phyloP scores from a whole-genome alignment of 2,888 invertebrate species.

The Chymomyza caudatula region DNA sequence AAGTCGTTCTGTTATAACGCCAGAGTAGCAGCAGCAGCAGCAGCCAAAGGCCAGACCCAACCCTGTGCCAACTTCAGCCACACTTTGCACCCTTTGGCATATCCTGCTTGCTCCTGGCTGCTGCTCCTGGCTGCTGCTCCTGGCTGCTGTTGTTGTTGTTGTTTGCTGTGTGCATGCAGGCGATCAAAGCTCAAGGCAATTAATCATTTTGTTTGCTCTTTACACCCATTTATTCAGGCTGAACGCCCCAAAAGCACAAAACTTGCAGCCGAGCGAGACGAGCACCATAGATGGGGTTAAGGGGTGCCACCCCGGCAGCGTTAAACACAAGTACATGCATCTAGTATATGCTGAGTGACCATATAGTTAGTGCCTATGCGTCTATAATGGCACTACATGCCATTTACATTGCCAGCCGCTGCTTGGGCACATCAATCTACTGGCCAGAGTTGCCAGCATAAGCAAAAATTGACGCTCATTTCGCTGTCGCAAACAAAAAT shows the following conservation, averaged over 20 bases:
- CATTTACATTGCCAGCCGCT: slow-evolving; percentile 52
- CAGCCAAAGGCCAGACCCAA: slow-evolving; percentile 18
- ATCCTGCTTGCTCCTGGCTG: too few relatives aligned
- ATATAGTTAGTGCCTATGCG: slow-evolving; percentile 1
- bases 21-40: slow-evolving; percentile 39
- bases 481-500: slow-evolving; percentile 53
- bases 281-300: not conserved
- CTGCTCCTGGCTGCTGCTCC: slow-evolving; percentile 29
- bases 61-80: slow-evolving; percentile 42
- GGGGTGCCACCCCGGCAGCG: slow-evolving; percentile 21
- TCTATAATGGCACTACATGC: slow-evolving; percentile 11
- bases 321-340: not conserved
- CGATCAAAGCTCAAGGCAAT: slow-evolving; percentile 78
- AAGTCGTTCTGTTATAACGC: slow-evolving; percentile 73
- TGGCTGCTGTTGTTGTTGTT: slow-evolving; percentile 35
- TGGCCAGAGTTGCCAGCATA: slow-evolving; percentile 8
- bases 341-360: not conserved
- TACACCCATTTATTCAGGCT: slow-evolving; percentile 75
- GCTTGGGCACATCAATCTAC: slow-evolving; percentile 52
- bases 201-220: slow-evolving; percentile 78
- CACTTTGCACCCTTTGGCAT: slow-evolving; percentile 53
- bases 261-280: slow-evolving; percentile 2
- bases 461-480: slow-evolving; percentile 63
- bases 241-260: slow-evolving; percentile 62
- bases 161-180: slow-evolving; percentile 57